Evolutionary conservation across 1,140 invertebrate species (phyloP), one percentile per base, ranked within the genome.

Genomic region (Metopolophium dirhodum): DNA sequence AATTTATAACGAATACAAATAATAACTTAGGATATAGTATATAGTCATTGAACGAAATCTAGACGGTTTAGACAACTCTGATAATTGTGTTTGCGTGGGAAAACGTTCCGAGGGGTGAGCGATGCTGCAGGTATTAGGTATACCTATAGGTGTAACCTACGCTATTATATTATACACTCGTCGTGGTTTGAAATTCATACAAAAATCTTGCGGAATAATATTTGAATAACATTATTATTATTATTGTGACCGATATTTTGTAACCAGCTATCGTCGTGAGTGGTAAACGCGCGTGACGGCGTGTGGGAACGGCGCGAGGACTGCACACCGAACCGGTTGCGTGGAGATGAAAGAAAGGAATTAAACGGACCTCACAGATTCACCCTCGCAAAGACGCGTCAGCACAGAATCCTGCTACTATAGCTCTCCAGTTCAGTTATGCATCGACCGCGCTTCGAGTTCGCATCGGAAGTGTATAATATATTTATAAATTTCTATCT

Each of bases 221-320:
- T 83, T 51, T 91, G 90, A 91, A 91, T 91, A 90, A 20, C 26
- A 61, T 77, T 77, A 45, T 68, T 45, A 85, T 85, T 85, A 45
- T 86, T 86, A 86, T 86, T 86, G 41, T 86, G 23, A 86, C 37
- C 23, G 37, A 68, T 61, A 68, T 90, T 90, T 57, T 90, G 89
- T 90, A 90, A 90, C 89, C 57, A 22, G 41, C 41, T 41, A 30
- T 68, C 57, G 26, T 68, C 9, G 88, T 35, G 22, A 49, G n/a
- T 20, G 14, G 30, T 23, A 85, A 41, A 85, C 7, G 4, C 26
- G 83, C 83, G 83, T 45, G 23, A 85, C 37, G 35, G n/a, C 22
- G 51, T 77, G 61, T 91, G 90, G 61, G 90, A 91, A 91, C 41
- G 41, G 41, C 3, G 61, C 11, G 30, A 14, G 30, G 45, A 45